Base-by-base conservation (phyloP, 2,113 vertebrate species). In the Sardina pilchardus region DNA sequence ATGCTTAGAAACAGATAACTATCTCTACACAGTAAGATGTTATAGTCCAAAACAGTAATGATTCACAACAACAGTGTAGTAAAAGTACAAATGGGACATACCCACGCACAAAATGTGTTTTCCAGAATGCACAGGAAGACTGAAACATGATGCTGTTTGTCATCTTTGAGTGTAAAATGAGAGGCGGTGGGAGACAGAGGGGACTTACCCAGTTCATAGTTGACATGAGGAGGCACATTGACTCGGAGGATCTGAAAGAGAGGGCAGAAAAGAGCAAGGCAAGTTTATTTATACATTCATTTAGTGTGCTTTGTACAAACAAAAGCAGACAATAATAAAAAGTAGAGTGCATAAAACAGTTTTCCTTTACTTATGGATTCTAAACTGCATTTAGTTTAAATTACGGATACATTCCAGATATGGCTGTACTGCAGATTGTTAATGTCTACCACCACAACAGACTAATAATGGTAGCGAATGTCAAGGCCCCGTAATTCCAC, bases 131-230 rank as follows among this genome's bases (percentile, higher is more conserved):
- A 63, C 59, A 26, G 21, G 26, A 6, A 63, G n/a, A 21, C 53
- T 56, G 50, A 19, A 56, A n/a, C 7, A 24, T 63, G 24, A 63
- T 8, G 6, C 56, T 5, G 9, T 26, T 63, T 24, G 24, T 63
- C 0, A n/a, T 63, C 4, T 63, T 7, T 63, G 56, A 10, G 9
- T 63, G 56, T 9, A n/a, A 63, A 43, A 48, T 50, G 6, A 45
- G 12, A 21, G 14, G 21, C 26, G 4, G 19, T 5, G 47, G n/a
- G 56, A 26, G n/a, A 39, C 43, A 6, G 53, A 63, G 14, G 39
- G 43, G 45, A 63, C 95, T 96, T 91, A 96, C 95, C 95, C 30
- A 96, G 90, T 19, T 96, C 95, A 88, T 92, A 92, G 81, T 92
- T 86, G 0, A 96, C 88, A 0, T 1, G 1, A 21, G 10, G 0